Evolutionary conservation across 2,797 vertebrate species (phyloP).

Genomic region (Clarias platycephalus): DNA sequence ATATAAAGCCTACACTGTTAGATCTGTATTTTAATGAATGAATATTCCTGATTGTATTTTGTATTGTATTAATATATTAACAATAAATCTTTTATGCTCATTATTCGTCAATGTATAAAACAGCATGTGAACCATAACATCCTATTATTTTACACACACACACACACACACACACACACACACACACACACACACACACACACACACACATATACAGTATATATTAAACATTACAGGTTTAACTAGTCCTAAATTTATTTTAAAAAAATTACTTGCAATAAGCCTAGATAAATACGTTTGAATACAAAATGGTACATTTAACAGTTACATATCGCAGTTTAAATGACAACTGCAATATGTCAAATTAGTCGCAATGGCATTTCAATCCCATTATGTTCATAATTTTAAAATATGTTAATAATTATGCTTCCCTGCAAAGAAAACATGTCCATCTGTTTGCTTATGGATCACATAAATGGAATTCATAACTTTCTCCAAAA

Average conservation of each 20-base stretch:
- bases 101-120: not conserved
- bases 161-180: too few species aligned
- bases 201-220: too few species aligned
- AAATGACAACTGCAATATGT: too few species aligned
- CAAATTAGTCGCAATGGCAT: too few species aligned
- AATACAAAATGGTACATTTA: too few species aligned
- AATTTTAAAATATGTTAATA: not conserved
- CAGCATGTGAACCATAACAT: not conserved
- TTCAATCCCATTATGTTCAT: too few species aligned
- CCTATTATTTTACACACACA: constrained; percentile 1
- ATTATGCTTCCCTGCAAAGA: not conserved
- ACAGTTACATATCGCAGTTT: too few species aligned
- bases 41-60: not conserved
- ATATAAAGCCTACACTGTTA: not conserved
- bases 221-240: too few species aligned
- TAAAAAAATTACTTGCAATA: too few species aligned
- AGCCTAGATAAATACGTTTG: too few species aligned
- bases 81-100: not conserved
- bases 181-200: too few species aligned
- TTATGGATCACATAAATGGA: not conserved
- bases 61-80: not conserved
- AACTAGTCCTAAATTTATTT: too few species aligned
- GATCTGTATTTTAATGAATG: not conserved
- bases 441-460: not conserved
- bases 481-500: not conserved